These are phyloP conservation scores for Atlantisia rogersi DNA, from an alignment of 2,113 vertebrate species.

Conservation along the genomic window DNA sequence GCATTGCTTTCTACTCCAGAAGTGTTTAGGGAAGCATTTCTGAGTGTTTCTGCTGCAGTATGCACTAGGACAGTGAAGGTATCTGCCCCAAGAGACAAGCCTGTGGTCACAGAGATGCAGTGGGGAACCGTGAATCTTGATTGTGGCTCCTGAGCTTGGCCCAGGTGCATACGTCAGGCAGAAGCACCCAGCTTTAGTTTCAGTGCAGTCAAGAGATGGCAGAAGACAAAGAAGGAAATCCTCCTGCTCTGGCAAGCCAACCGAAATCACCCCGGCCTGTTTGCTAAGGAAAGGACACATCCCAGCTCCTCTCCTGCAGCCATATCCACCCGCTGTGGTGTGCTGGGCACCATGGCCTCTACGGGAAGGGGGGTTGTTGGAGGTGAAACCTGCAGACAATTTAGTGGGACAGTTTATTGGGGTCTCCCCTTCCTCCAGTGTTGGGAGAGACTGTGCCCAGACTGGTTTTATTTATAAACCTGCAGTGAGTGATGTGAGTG, in stretches of 20 bases:
- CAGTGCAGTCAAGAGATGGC: not conserved
- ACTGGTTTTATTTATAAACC: slow-evolving; percentile 31
- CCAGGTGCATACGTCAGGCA: not conserved
- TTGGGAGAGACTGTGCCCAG: not conserved
- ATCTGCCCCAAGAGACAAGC: not conserved
- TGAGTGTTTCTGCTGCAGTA: not conserved
- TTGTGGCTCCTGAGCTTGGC: not conserved
- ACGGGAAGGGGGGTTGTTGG: accelerated
- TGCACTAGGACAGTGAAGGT: not conserved
- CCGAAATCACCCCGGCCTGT: not conserved
- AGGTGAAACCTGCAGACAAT: not conserved
- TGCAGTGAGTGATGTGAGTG: not conserved
- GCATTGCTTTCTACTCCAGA: not conserved
- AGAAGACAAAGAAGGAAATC: not conserved
- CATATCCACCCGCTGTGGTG: not conserved
- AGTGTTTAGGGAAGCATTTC: slow-evolving; percentile 18
- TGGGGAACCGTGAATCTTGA: not conserved
- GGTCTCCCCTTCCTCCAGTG: not conserved
- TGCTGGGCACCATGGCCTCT: not conserved
- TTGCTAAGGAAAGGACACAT: not conserved
- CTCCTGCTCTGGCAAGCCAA: not conserved
- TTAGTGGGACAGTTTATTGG: not conserved
- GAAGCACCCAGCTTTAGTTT: not conserved
- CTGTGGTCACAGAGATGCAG: not conserved
- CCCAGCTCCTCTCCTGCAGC: not conserved